Percentiles rank a stretch among this genome's conserved stretches.
Evolutionary conservation across 1,140 invertebrate genomes (phyloP).

Genomic region (Eufriesea mexicana): DNA sequence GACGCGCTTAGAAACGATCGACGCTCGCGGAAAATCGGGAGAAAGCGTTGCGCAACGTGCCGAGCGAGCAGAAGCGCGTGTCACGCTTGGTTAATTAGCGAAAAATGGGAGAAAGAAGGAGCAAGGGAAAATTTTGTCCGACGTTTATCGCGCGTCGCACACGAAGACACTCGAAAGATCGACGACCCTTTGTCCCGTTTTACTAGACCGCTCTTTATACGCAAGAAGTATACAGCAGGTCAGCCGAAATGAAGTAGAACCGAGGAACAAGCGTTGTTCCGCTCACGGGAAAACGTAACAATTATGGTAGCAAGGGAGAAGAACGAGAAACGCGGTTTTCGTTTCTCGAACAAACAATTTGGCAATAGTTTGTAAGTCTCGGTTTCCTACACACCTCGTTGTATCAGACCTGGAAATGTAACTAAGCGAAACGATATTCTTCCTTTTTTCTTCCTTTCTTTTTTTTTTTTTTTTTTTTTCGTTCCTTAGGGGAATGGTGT

Average conservation of each 20-base stretch:
- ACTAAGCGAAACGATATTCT: not conserved
- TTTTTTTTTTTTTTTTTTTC: too few species aligned
- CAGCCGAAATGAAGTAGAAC: conserved; percentile 31
- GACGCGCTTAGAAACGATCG: not conserved
- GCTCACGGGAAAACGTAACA: not conserved
- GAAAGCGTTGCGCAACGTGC: not conserved
- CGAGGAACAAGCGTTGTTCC: not conserved
- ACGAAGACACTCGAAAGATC: conserved; percentile 59
- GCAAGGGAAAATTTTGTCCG: not conserved
- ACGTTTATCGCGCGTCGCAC: not conserved
- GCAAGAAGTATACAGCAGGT: conserved; percentile 27
- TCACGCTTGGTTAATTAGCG: conserved; percentile 35
- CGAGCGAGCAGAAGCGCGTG: not conserved
- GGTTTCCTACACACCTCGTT: not conserved
- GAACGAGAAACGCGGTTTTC: not conserved
- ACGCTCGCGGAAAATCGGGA: not conserved
- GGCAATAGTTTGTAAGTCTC: too few species aligned
- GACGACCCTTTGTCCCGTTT: conserved; percentile 48
- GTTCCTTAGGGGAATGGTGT: not conserved
- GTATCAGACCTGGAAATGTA: not conserved
- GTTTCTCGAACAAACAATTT: too few species aligned
- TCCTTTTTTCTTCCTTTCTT: too few species aligned
- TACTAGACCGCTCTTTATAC: conserved; percentile 59
- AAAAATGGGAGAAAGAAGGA: not conserved
- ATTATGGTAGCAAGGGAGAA: not conserved